Conservation (phyloP, 2,797 vertebrate species). For the Pangasius larnaudii region DNA sequence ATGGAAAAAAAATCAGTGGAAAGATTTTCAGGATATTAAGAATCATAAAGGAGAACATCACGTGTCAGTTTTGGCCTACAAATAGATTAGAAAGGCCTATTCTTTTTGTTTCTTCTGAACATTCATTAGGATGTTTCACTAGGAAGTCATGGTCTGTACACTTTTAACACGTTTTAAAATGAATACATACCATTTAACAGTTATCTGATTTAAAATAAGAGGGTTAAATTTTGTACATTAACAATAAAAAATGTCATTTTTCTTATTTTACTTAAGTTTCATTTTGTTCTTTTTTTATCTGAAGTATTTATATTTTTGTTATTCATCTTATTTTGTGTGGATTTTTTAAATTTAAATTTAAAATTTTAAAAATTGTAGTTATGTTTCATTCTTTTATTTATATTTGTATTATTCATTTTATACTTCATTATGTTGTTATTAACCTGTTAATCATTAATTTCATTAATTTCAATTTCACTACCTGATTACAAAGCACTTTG, state of each 20-base stretch:
- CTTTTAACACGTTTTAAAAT: neutral
- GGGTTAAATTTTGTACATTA: neutral
- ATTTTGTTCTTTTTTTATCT: neutral
- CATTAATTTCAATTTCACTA: neutral
- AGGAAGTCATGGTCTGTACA: neutral
- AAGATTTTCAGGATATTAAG: neutral
- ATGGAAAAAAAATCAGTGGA: neutral
- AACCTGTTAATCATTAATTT: neutral
- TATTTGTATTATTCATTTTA: neutral
- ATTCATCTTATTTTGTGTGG: neutral
- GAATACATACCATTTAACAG: neutral
- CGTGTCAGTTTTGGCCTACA: neutral
- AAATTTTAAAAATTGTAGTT: neutral
- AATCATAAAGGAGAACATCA: neutral
- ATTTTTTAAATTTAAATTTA: neutral
- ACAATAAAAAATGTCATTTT: neutral
- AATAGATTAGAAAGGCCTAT: neutral
- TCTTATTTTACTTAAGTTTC: neutral
- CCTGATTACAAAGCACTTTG: neutral
- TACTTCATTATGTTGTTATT: neutral
- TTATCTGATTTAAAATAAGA: neutral
- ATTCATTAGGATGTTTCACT: neutral
- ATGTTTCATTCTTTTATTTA: neutral
- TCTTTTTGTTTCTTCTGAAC: neutral
- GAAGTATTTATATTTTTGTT: neutral